phyloP scores from a whole-genome alignment of 2,888 invertebrate genomes.

The Ectropis crepuscularia region DNA sequence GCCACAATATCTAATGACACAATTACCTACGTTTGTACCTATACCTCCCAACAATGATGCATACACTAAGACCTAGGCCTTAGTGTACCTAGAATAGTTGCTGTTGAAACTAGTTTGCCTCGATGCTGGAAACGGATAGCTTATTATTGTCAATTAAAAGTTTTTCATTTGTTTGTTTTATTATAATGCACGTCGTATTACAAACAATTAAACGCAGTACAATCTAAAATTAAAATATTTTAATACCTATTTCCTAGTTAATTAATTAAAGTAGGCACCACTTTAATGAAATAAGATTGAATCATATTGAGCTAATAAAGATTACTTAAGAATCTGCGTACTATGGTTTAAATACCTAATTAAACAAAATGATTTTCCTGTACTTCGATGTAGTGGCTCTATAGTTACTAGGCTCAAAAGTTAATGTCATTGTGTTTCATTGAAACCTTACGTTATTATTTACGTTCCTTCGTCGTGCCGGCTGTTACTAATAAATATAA shows the following conservation, averaged over 20 bases:
- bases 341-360: no score
- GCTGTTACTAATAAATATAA: constrained; percentile 21
- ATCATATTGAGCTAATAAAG: no score
- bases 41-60: constrained; percentile 46
- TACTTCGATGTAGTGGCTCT: no score
- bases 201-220: background rate
- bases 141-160: constrained; percentile 63
- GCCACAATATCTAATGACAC: constrained; percentile 27
- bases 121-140: constrained; percentile 62
- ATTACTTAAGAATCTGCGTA: no score
- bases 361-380: no score
- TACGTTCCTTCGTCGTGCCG: background rate
- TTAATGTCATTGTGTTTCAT: no score
- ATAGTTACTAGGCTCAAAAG: no score
- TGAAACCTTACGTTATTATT: background rate
- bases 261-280: no score
- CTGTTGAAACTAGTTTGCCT: constrained; percentile 56
- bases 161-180: constrained; percentile 42
- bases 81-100: constrained; percentile 31
- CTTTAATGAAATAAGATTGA: no score
- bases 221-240: background rate
- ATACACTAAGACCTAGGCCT: constrained; percentile 34
- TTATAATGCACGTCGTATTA: background rate
- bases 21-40: constrained; percentile 10
- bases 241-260: no score